phyloP scores from a whole-genome alignment of 2,113 vertebrate species.

The Grammomys dolichurus region DNA sequence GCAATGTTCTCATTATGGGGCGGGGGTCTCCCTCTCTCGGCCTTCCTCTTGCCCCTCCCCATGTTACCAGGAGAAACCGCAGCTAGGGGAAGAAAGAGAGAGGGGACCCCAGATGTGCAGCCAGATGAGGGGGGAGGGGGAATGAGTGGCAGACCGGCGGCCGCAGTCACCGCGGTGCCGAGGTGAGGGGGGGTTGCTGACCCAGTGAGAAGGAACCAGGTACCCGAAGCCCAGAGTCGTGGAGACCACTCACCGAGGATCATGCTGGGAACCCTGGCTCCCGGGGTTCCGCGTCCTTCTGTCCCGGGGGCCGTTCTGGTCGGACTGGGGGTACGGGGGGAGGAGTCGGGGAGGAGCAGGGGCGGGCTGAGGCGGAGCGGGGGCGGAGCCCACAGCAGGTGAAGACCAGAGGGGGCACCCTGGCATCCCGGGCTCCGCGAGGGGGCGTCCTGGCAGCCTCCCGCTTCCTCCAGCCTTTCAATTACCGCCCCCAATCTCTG shows the following conservation, averaged over 20 bases:
- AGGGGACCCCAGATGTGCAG: constrained; percentile 76
- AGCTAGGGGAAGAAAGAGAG: constrained; percentile 13
- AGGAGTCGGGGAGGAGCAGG: constrained; percentile 68
- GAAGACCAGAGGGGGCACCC: constrained; percentile 55
- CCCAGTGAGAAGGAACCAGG: constrained; percentile 66
- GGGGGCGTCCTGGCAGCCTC: constrained; percentile 60
- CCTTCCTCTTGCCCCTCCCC: background rate
- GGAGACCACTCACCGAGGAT: constrained; percentile 83
- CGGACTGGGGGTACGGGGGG: constrained; percentile 76
- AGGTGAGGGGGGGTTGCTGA: constrained; percentile 60
- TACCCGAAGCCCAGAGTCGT: constrained; percentile 45
- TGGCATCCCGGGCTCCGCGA: constrained; percentile 13
- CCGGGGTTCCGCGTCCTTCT: constrained; percentile 80
- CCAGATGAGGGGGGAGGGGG: constrained; percentile 76
- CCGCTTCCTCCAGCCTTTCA: constrained; percentile 3
- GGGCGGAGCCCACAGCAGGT: constrained; percentile 76
- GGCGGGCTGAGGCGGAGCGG: constrained; percentile 64
- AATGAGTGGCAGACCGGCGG: constrained; percentile 68
- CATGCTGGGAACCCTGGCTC: constrained; percentile 82
- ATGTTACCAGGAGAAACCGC: constrained; percentile 20
- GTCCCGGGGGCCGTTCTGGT: constrained; percentile 82
- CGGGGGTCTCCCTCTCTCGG: constrained; percentile 69
- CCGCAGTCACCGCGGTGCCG: constrained; percentile 78
- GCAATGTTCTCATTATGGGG: constrained; percentile 75
- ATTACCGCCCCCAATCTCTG: background rate